These are phyloP conservation scores for Heliothis subflexa DNA, from an alignment of 1,140 invertebrate genomes.

Conservation along the genomic window DNA sequence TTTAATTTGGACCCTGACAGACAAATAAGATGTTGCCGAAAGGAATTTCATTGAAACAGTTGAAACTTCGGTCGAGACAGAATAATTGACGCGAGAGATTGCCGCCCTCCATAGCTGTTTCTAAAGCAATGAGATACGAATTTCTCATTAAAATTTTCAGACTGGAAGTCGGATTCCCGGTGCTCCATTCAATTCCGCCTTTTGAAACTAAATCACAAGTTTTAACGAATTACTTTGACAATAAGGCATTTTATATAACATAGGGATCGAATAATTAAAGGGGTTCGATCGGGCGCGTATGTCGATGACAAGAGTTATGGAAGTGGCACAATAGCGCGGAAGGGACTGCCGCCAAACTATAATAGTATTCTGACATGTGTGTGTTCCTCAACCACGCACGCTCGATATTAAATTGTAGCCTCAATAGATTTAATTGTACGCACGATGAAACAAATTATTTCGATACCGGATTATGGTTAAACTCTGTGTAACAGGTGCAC, in stretches of 20 bases:
- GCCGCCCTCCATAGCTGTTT: constrained; percentile 64
- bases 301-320: constrained; percentile 1
- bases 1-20: constrained; percentile 69
- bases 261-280: constrained; percentile 63
- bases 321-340: background rate
- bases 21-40: constrained; percentile 68
- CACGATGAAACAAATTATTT: constrained; percentile 1
- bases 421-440: constrained; percentile 25
- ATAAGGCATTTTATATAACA: constrained; percentile 73
- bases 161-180: constrained; percentile 67
- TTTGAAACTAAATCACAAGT: constrained; percentile 81
- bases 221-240: constrained; percentile 78
- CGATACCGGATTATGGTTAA: constrained; percentile 18
- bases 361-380: constrained; percentile 37
- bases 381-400: constrained; percentile 17
- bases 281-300: constrained; percentile 8
- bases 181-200: constrained; percentile 73
- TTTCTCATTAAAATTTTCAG: constrained; percentile 80
- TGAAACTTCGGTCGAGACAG: constrained; percentile 66
- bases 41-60: constrained; percentile 63
- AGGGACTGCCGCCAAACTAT: constrained; percentile 20
- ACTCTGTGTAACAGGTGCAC: constrained; percentile 25
- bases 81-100: constrained; percentile 70
- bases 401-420: background rate
- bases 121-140: constrained; percentile 76